Base-by-base conservation (phyloP, 2,888 invertebrate species). In the Apotomis capreana region DNA sequence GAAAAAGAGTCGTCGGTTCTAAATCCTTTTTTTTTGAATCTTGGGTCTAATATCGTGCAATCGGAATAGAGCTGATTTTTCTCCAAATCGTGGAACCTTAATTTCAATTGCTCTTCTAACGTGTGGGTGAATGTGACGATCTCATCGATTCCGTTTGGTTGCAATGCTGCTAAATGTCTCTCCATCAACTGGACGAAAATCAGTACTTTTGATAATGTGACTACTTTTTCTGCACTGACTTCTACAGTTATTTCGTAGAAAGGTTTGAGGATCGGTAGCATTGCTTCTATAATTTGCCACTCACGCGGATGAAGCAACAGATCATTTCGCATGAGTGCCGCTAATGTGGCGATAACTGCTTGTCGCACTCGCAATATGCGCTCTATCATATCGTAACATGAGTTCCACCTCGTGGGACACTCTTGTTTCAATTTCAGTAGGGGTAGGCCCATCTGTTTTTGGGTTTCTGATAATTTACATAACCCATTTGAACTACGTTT, bases 1-100 rank as follows among this genome's bases (percentile, higher is more conserved):
- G 12, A 26, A 62, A 62, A 62, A 36, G 51, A 49, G 12, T 62
- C 62, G 10, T 2, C 26, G 0, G 62, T 62, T 0, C 51, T 9
- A 51, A 62, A 62, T 5, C 62, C 62, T 36, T 51, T 60, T 62
- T n/a, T 62, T 51, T 62, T 62, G 8, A 62, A 51, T 9, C 62
- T 26, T 3, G 62, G 62, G n/a, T 62, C 62, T 36, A 62, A 10
- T 6, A 62, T 49, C 5, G 44, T 62, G 10, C 62, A 36, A 12
- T 51, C 62, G 0, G 62, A 9, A n/a, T 62, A 62, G 9, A 62
- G 1, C 4, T 0, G 0, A 36, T 62, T 62, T 36, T 62, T 62
- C 26, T 62, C 62, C 5, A 62, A 12, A 12, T 62, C 62, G 5
- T 49, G 26, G n/a, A 62, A 62, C 4, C 62, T 8, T 4, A 36